Evolutionary conservation across 2,113 vertebrate genomes (phyloP), one percentile per base, ranked within the genome.

Genomic region (Ascaphus truei): DNA sequence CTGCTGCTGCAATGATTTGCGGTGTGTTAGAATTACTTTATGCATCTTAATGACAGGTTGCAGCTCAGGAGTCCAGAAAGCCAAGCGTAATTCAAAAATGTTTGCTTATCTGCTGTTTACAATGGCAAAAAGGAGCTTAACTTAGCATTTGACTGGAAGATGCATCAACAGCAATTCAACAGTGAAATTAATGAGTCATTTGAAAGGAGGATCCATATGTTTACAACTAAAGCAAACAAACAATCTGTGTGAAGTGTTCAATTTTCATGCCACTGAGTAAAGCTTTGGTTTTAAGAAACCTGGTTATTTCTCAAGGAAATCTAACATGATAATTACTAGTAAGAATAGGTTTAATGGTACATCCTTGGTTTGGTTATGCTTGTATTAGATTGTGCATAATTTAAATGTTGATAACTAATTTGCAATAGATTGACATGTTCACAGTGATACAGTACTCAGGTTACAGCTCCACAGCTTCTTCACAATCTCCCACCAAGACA

Each of bases 171-270:
- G 77, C 76, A 77, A 71, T 82, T 79, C 71, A 76, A 57, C 34
- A 60, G 76, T 65, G 63, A 78, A 81, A 80, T 76, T 75, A 81
- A 78, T 75, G 76, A 73, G 63, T 81, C 31, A 67, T 72, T 79
- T 80, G 68, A 75, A 64, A 73, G 71, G 66, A 68, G 71, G 73
- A 79, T 81, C 81, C 71, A 79, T 83, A 76, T 73, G 77, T 78
- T 79, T 76, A 72, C 68, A 71, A 64, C 45, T 55, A 64, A 59
- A 74, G 74, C 73, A 73, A 69, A 56, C 73, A 72, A 79, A 75
- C 72, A 78, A 72, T 51, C 71, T 76, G 68, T 56, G 41, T 72
- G 66, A 77, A 75, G 72, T 77, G 61, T 78, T 68, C 63, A 66
- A 4, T 59, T 39, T 74, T 74, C 75, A 73, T 76, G 65, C 25